phyloP scores from a whole-genome alignment of 2,113 vertebrate genomes.

The Hassar affinis region DNA sequence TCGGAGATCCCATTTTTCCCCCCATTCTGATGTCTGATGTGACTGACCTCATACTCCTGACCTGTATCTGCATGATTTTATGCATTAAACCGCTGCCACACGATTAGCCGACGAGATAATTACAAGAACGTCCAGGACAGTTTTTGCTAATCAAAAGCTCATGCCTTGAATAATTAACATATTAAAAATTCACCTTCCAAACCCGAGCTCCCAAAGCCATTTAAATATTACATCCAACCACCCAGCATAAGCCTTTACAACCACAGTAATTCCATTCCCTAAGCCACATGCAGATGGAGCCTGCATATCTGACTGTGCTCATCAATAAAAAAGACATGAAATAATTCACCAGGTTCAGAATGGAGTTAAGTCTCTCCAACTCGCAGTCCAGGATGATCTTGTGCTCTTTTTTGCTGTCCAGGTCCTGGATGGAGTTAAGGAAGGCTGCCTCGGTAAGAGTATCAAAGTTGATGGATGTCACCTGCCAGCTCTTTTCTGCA shows the following conservation, averaged over 20 bases:
- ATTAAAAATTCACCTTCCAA: background rate
- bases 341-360: conserved; percentile 84
- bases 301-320: background rate
- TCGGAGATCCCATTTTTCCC: background rate
- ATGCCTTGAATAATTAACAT: background rate
- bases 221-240: background rate
- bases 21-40: background rate
- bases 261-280: background rate
- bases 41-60: background rate
- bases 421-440: conserved; percentile 84
- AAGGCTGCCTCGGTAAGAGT: conserved; percentile 85
- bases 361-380: conserved; percentile 84
- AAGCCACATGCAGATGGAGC: background rate
- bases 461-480: conserved; percentile 92
- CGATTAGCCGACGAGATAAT: background rate
- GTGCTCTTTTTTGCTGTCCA: conserved; percentile 90
- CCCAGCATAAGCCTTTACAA: background rate
- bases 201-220: background rate
- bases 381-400: conserved; percentile 92
- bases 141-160: background rate
- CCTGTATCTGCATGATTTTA: background rate
- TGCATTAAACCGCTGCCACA: background rate
- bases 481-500: conserved; percentile 92
- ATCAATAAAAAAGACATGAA: background rate
- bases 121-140: background rate